Conservation (phyloP, 2,888 invertebrate genomes). For the Neoscelio sp. region DNA sequence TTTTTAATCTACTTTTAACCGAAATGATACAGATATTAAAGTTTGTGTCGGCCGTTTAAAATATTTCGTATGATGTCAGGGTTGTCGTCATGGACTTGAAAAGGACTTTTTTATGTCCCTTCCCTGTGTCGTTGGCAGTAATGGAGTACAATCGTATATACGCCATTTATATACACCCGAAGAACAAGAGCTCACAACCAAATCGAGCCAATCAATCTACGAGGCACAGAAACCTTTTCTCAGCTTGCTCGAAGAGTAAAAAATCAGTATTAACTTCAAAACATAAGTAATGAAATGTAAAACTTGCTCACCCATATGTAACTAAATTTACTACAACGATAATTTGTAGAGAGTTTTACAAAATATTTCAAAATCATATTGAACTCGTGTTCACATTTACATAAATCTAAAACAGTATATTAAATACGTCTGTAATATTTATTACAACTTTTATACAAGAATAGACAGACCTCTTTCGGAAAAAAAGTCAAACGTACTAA, state of each 20-base stretch:
- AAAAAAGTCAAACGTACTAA: no score
- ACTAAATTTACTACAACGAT: no score
- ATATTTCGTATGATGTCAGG: slow-evolving; percentile 68
- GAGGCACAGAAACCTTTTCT: slow-evolving; percentile 75
- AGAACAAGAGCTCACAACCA: slow-evolving; percentile 75
- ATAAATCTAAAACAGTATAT: no score
- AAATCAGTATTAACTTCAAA: not conserved
- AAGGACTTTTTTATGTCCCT: slow-evolving; percentile 85
- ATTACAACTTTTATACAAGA: no score
- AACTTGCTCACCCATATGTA: slow-evolving; percentile 7
- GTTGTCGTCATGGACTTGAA: slow-evolving; percentile 84
- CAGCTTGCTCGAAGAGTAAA: slow-evolving; percentile 69
- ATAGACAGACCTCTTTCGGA: no score
- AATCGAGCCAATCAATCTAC: slow-evolving; percentile 77
- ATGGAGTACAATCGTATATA: slow-evolving; percentile 78
- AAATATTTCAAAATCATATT: no score
- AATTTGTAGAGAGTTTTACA: no score
- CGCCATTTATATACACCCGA: slow-evolving; percentile 77
- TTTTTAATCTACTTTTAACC: slow-evolving; percentile 13
- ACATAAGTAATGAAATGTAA: slow-evolving; percentile 12
- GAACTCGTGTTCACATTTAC: no score
- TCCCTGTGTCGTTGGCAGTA: slow-evolving; percentile 83
- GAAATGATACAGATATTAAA: slow-evolving; percentile 36
- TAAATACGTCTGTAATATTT: no score
- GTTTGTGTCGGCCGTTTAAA: slow-evolving; percentile 23